Conservation (phyloP, 2,888 invertebrate genomes). For the Drosophila meridiana region DNA sequence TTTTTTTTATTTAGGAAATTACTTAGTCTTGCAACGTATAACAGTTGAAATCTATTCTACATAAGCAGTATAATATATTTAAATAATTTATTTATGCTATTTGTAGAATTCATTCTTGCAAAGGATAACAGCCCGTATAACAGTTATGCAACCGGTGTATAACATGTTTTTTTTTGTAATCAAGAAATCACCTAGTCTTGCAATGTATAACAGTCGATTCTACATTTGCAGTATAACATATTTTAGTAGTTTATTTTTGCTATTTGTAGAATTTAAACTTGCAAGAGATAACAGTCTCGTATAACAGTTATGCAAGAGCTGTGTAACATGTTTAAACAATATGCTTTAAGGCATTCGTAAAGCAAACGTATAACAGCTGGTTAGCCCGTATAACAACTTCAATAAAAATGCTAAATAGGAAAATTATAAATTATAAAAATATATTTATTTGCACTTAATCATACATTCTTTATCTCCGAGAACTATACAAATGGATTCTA, state of each 20-base stretch:
- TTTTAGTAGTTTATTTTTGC: no score
- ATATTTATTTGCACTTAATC: slow-evolving; percentile 32
- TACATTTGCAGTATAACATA: background rate
- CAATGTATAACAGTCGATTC: no score
- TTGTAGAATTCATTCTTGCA: background rate
- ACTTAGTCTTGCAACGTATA: background rate
- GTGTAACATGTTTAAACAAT: background rate
- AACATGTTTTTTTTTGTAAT: no score
- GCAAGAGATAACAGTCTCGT: background rate
- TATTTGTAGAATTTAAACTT: background rate
- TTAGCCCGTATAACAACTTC: background rate
- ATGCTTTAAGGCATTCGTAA: background rate
- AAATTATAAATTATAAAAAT: no score
- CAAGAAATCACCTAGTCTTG: no score
- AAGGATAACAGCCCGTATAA: background rate
- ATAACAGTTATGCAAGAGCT: no score
- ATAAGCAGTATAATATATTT: background rate
- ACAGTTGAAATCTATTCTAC: background rate
- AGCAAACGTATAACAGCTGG: background rate
- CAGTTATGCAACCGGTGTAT: no score
- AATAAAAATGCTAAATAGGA: background rate
- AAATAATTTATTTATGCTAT: no score
- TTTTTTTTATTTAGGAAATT: no score
- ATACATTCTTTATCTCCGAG: background rate
- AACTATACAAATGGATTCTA: slow-evolving; percentile 2